These are phyloP conservation scores for Tauraco hartlaubi DNA, from an alignment of 2,797 vertebrate species.

Conservation along the genomic window DNA sequence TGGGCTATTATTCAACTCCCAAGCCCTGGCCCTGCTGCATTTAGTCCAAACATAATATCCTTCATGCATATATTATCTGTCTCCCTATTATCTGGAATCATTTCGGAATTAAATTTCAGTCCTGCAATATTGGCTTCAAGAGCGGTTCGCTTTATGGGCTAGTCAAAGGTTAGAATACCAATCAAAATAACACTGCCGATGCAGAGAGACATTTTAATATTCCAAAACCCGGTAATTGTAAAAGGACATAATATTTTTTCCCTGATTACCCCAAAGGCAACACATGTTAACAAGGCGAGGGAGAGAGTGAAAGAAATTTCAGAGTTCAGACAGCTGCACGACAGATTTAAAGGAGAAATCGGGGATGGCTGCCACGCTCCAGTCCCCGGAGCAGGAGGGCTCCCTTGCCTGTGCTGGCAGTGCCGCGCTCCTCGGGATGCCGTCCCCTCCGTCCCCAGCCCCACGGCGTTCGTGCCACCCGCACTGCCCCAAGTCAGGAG, in stretches of 20 bases:
- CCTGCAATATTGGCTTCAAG: slow-evolving; percentile 92
- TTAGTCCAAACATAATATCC: slow-evolving; percentile 98
- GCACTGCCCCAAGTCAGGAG: neutral
- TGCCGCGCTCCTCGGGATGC: rapidly evolving
- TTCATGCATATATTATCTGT: slow-evolving; percentile 99
- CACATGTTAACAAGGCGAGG: slow-evolving; percentile 88
- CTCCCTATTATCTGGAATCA: slow-evolving; percentile 98
- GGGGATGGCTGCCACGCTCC: neutral
- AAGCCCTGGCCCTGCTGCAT: slow-evolving; percentile 93
- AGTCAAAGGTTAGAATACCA: slow-evolving; percentile 99
- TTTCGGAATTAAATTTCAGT: slow-evolving; percentile 97
- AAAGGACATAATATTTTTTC: slow-evolving; percentile 94
- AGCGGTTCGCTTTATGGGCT: slow-evolving; percentile 89
- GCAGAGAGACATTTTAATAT: slow-evolving; percentile 99
- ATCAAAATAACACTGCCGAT: slow-evolving; percentile 97
- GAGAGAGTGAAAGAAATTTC: slow-evolving; percentile 84
- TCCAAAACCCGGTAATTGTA: slow-evolving; percentile 97
- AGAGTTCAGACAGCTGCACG: slow-evolving; percentile 85
- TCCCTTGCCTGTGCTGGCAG: neutral
- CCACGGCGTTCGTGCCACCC: rapidly evolving
- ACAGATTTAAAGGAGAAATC: slow-evolving; percentile 85
- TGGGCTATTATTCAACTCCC: slow-evolving; percentile 96
- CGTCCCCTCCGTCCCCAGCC: neutral
- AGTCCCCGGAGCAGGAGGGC: neutral
- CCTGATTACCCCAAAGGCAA: slow-evolving; percentile 92